Evolutionary conservation across 2,113 vertebrate species (phyloP).

Genomic region (Andinoacara biseriatus): DNA sequence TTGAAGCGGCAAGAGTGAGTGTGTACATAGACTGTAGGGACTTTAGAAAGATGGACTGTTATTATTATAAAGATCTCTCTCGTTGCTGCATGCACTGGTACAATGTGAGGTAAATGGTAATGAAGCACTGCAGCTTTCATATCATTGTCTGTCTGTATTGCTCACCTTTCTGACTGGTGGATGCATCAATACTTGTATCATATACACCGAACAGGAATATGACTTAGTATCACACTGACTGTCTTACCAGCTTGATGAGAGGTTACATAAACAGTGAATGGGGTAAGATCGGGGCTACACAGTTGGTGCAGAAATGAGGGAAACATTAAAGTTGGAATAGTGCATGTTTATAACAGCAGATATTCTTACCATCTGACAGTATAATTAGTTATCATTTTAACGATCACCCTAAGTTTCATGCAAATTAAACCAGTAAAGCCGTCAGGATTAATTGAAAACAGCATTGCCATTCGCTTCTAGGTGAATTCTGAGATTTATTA

Average conservation of each 20-base stretch:
- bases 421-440: background rate
- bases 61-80: background rate
- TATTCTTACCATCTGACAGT: background rate
- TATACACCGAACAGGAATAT: background rate
- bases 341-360: background rate
- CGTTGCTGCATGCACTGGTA: background rate
- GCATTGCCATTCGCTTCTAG: background rate
- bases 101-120: conserved; percentile 6
- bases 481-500: background rate
- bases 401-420: background rate
- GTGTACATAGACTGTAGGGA: background rate
- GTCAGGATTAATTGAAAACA: background rate
- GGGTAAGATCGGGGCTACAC: no score
- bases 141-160: background rate
- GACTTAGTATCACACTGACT: background rate
- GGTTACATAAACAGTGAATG: background rate
- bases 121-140: background rate
- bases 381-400: background rate
- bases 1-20: background rate
- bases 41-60: background rate
- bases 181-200: conserved; percentile 1
- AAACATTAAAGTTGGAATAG: background rate
- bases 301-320: background rate
- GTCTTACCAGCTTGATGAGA: background rate
- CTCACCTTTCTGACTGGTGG: conserved; percentile 7